Evolutionary conservation across 2,888 invertebrate genomes (phyloP).

Genomic region (Vesta saturnalis): DNA sequence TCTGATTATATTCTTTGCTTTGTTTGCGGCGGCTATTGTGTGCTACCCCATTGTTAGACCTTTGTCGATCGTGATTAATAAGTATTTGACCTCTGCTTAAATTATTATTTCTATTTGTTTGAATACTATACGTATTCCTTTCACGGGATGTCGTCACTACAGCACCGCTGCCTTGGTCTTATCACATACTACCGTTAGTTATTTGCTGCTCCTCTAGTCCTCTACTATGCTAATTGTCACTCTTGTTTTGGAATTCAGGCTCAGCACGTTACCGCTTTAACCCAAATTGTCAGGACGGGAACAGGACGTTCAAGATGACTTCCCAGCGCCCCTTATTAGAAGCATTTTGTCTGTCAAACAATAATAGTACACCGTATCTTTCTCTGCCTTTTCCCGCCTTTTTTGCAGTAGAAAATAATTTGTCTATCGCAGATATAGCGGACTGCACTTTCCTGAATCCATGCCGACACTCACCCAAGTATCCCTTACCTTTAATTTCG

Average conservation of each 20-base stretch:
- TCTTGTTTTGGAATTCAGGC: neutral
- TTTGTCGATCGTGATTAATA: neutral
- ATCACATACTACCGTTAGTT: neutral
- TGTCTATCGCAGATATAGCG: neutral
- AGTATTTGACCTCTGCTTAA: neutral
- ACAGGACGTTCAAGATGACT: too few relatives aligned
- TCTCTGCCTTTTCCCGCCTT: neutral
- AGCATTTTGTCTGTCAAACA: too few relatives aligned
- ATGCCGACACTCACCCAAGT: neutral
- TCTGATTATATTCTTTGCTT: too few relatives aligned
- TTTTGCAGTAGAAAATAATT: neutral
- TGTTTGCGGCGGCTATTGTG: neutral
- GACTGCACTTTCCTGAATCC: neutral
- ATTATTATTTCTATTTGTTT: neutral
- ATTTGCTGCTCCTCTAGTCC: neutral
- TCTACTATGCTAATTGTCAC: neutral
- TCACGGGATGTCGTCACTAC: neutral
- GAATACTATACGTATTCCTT: neutral
- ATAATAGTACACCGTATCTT: neutral
- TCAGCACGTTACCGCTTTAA: neutral
- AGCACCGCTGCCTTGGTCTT: neutral
- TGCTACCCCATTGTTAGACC: neutral
- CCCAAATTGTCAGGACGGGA: neutral
- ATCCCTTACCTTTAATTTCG: neutral
- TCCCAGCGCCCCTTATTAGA: too few relatives aligned